phyloP scores from a whole-genome alignment of 2,888 invertebrate genomes.

The Caenorhabditis afra region DNA sequence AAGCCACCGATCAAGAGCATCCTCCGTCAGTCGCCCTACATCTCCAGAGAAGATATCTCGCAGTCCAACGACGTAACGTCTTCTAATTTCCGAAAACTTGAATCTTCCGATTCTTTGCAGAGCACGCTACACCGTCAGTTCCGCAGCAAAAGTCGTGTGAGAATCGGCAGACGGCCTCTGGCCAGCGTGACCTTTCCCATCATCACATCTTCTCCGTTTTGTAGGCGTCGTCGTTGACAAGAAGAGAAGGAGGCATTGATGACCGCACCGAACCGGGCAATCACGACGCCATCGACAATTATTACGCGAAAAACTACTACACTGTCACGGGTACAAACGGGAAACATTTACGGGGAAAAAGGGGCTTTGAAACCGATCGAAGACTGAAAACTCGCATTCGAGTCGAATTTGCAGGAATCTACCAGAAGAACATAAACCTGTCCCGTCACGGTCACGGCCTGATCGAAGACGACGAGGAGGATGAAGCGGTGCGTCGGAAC shows the following conservation, averaged over 20 bases:
- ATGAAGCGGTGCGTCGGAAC: constrained; percentile 40
- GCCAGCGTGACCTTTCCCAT: background rate
- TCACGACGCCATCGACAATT: constrained; percentile 56
- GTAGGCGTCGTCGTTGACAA: constrained; percentile 30
- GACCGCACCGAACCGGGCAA: constrained; percentile 56
- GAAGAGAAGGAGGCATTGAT: constrained; percentile 21
- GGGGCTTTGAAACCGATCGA: too few species aligned
- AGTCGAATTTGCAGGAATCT: constrained; percentile 48
- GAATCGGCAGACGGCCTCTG: background rate
- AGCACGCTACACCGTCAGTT: constrained; percentile 38
- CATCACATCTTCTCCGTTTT: background rate
- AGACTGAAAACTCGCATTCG: background rate
- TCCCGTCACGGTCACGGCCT: constrained; percentile 14
- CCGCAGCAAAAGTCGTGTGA: constrained; percentile 23
- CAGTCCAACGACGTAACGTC: constrained; percentile 25
- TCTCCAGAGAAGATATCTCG: constrained; percentile 49
- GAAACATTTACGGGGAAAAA: background rate
- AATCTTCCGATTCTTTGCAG: constrained; percentile 5
- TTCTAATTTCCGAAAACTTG: background rate
- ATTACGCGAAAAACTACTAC: constrained; percentile 61
- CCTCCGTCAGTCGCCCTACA: constrained; percentile 45
- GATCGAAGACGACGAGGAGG: constrained; percentile 42
- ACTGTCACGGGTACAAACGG: constrained; percentile 53
- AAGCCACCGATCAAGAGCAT: constrained; percentile 47
- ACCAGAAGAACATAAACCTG: constrained; percentile 44